Conservation (phyloP, 64 coral and sea anemone species). For the Montipora sp. region DNA sequence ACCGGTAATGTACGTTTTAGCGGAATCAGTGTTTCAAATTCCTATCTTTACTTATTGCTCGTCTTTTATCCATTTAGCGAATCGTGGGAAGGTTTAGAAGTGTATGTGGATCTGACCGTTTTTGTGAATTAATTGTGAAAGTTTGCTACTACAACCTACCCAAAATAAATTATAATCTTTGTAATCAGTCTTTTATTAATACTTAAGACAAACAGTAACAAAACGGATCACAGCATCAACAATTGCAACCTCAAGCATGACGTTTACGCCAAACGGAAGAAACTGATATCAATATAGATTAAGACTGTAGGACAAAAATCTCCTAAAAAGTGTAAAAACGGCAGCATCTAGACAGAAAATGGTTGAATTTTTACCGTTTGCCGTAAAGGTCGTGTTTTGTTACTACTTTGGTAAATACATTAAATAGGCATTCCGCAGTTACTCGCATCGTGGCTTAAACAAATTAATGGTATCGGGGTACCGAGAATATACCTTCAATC, state of each 20-base stretch:
- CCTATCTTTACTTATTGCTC: neutral
- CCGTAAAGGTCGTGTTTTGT: too few relatives aligned
- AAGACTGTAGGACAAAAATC: conserved; percentile 3
- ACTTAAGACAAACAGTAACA: conserved; percentile 29
- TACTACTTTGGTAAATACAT: too few relatives aligned
- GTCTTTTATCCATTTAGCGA: conserved; percentile 7
- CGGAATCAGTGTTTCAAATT: conserved; percentile 13
- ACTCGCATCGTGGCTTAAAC: too few relatives aligned
- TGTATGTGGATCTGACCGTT: conserved; percentile 25
- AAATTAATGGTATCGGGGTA: too few relatives aligned
- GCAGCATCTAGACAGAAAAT: too few relatives aligned
- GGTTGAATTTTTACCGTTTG: too few relatives aligned
- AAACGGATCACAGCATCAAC: conserved; percentile 16
- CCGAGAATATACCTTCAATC: too few relatives aligned
- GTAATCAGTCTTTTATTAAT: conserved; percentile 12
- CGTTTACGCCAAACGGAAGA: conserved; percentile 16
- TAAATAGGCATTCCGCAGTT: too few relatives aligned
- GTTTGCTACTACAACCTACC: conserved; percentile 22
- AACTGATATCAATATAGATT: conserved; percentile 15
- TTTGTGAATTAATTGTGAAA: conserved; percentile 18
- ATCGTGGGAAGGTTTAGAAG: conserved; percentile 13
- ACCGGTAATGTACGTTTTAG: neutral
- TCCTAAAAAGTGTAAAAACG: neutral
- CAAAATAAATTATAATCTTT: conserved; percentile 23
- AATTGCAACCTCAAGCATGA: conserved; percentile 25